Percentiles rank a stretch among this genome's conserved stretches.
Conservation (phyloP, 2,113 vertebrate genomes). For the Pseudorectes ferrugineus region DNA sequence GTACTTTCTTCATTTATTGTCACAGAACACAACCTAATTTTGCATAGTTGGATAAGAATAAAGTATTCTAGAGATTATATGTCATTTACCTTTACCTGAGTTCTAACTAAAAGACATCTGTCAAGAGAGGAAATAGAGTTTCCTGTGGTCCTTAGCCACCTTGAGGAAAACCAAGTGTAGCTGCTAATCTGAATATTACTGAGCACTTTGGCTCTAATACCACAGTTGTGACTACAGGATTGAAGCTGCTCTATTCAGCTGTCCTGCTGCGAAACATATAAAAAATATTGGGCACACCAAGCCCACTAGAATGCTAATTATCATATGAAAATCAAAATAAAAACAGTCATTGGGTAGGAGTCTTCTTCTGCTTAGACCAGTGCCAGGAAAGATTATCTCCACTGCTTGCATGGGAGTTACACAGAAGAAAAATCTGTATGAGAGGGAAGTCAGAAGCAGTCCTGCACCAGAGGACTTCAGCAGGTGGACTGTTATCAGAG, state of each 20-base stretch:
- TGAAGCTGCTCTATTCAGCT: neutral
- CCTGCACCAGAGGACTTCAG: neutral
- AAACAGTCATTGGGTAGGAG: neutral
- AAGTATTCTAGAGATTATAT: neutral
- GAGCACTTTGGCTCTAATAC: neutral
- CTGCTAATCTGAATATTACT: neutral
- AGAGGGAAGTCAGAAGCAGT: neutral
- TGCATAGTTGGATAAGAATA: neutral
- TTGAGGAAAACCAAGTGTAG: neutral
- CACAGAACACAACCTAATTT: neutral
- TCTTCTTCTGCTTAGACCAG: neutral
- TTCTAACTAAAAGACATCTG: neutral
- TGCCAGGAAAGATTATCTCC: neutral
- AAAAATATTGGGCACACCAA: neutral
- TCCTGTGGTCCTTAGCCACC: neutral
- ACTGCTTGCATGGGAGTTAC: neutral
- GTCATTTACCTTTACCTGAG: neutral
- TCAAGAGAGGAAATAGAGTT: neutral
- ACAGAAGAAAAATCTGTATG: neutral
- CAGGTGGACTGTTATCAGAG: neutral
- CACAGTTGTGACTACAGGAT: neutral
- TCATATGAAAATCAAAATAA: neutral
- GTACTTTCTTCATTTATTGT: neutral
- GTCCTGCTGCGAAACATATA: neutral
- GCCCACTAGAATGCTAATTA: neutral